These are phyloP conservation scores for Orycteropus afer DNA, from an alignment of 2,113 vertebrate genomes.

Conservation along the genomic window DNA sequence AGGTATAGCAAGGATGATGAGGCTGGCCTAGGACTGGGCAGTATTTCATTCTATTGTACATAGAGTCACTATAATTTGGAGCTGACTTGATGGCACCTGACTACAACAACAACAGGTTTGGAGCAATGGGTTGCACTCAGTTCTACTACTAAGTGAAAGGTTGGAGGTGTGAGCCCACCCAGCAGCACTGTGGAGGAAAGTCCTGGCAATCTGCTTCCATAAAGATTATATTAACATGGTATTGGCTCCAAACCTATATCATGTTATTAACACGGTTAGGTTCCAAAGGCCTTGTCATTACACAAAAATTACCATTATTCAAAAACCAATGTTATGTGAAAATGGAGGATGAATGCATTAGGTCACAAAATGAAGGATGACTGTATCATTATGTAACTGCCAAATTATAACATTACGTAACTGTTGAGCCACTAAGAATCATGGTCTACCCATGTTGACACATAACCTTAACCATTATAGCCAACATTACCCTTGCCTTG, in stretches of 20 bases:
- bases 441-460: background rate
- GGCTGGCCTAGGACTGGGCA: no score
- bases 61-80: no score
- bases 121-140: background rate
- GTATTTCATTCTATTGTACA: no score
- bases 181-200: background rate
- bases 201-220: background rate
- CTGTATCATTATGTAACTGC: background rate
- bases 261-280: no score
- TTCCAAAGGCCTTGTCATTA: background rate
- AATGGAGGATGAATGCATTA: background rate
- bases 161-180: background rate
- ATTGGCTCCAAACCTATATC: no score
- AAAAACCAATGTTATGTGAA: background rate
- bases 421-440: background rate
- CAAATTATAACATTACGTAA: background rate
- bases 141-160: background rate
- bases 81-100: no score
- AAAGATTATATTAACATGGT: background rate
- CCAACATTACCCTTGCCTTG: background rate
- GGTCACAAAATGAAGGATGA: background rate
- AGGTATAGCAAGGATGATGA: no score
- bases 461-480: background rate
- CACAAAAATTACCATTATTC: background rate
- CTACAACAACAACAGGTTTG: no score